Conservation (phyloP, 1,140 invertebrate genomes). For the Bombus pyrosoma region DNA sequence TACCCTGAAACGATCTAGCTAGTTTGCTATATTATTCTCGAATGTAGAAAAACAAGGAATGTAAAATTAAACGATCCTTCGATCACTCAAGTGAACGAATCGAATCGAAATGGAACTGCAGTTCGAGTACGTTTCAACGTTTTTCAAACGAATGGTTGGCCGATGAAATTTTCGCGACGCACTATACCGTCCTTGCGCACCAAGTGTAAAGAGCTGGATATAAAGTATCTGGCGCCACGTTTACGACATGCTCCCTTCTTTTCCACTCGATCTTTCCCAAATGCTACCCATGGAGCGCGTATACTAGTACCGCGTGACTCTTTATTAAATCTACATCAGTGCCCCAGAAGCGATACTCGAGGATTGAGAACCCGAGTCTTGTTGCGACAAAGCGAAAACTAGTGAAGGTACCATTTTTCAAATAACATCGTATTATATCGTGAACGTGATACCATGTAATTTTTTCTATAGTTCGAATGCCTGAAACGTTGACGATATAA, state of each 20-base stretch:
- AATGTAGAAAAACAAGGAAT: not conserved
- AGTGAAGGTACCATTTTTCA: conserved; percentile 3
- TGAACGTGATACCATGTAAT: not conserved
- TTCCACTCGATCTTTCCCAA: conserved; percentile 64
- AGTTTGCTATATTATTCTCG: not conserved
- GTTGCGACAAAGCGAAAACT: not conserved
- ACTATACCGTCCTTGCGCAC: conserved; percentile 15
- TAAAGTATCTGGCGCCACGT: conserved; percentile 62
- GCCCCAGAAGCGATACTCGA: not conserved
- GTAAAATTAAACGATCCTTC: not conserved
- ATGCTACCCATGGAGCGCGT: conserved; percentile 26
- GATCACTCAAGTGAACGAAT: not conserved
- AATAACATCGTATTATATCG: not conserved
- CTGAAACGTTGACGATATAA: too few species aligned
- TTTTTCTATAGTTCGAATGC: not conserved
- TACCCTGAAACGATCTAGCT: not conserved
- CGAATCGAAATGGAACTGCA: not conserved
- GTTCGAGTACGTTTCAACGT: not conserved
- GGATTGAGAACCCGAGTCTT: not conserved
- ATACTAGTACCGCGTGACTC: not conserved
- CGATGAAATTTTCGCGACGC: conserved; percentile 50
- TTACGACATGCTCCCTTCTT: conserved; percentile 64
- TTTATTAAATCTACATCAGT: conserved; percentile 32
- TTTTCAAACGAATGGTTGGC: not conserved
- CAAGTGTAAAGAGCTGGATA: conserved; percentile 59